These are phyloP conservation scores for Ophthalmotilapia sp. DNA, from an alignment of 2,113 vertebrate genomes.

Conservation along the genomic window DNA sequence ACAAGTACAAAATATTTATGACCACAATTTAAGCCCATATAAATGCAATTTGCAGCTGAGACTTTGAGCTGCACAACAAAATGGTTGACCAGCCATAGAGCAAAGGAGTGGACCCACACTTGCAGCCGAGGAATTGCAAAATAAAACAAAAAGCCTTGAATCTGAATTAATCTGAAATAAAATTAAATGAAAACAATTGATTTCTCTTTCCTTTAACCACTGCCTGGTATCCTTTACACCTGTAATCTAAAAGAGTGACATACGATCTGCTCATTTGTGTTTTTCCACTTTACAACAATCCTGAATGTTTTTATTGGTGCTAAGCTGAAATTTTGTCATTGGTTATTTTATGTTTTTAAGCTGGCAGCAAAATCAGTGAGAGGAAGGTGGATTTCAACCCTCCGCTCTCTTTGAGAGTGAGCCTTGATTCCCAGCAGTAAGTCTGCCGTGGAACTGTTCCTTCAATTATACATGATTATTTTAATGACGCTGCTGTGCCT, in stretches of 20 bases:
- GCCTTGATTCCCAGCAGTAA: constrained; percentile 17
- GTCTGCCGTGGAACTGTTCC: constrained; percentile 12
- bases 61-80: neutral
- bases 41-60: neutral
- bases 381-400: neutral
- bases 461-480: constrained; percentile 62
- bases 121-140: neutral
- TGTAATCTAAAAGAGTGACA: neutral
- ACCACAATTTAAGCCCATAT: neutral
- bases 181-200: neutral
- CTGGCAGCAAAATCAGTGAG: neutral
- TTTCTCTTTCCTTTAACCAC: neutral
- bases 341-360: neutral
- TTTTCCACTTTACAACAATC: neutral
- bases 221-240: neutral
- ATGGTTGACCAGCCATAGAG: neutral
- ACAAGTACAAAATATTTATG: neutral
- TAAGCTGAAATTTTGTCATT: neutral
- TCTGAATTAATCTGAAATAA: neutral
- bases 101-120: neutral
- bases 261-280: neutral
- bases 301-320: neutral
- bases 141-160: neutral
- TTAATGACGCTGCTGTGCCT: constrained; percentile 38
- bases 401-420: neutral